Evolutionary conservation across 2,797 vertebrate species (phyloP), one percentile per base, ranked within the genome.

Genomic region (Liparis tanakae): DNA sequence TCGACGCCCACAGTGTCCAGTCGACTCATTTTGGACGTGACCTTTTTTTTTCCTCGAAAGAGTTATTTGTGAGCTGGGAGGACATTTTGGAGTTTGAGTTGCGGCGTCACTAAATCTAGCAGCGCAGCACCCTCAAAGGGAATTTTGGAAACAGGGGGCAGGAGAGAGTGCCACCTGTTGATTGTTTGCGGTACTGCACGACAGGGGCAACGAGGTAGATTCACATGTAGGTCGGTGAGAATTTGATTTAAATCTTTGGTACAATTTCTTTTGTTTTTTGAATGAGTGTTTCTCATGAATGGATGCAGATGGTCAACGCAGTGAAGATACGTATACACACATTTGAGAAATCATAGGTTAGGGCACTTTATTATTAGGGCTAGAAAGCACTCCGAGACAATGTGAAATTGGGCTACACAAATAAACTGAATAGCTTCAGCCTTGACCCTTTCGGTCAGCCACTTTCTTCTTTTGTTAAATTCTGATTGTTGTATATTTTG

Each of bases 161-260:
- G 85, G 67, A 72, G 58, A 90, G 65, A 66, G 68, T 68, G 70
- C 85, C 87, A 85, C 81, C 91, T 92, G 82, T 87, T 89, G 90
- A 34, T 41, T 64, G 14, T 74, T 68, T 1, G 13, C 57, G 63
- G 72, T 75, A 81, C 69, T 68, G 77, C 78, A 83, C 17, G 6
- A 20, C 62, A 58, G 30, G 22, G 68, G 77, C 55, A 74, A 41
- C 22, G 54, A 62, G 1, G 14, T 36, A 36, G 56, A 17, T n/a
- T n/a, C n/a, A n/a, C n/a, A n/a, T 15, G 43, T 14, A 17, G 4
- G 7, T 46, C 17, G 43, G 20, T 22, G n/a, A 1, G 13, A 59
- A 56, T 37, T 43, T 10, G 37, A 14, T 54, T 30, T 2, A 43
- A 43, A 25, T 43, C 5, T 18, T 4, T 12, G 48, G 67, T 7